Conservation (phyloP, 2,113 vertebrate genomes). For the Ptychochromis oligacanthus region DNA sequence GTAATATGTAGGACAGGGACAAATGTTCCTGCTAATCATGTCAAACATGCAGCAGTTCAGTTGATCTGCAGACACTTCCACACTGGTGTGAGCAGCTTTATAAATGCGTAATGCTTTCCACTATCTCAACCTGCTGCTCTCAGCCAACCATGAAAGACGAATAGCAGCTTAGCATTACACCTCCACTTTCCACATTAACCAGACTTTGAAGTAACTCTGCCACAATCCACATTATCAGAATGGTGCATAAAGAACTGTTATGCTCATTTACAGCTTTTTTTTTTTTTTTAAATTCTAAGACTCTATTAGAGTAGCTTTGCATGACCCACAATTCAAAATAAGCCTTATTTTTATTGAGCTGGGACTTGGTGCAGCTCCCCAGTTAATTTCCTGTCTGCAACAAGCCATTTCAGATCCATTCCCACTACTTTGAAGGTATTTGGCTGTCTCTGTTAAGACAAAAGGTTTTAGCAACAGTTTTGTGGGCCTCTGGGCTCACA, state of each 20-base stretch:
- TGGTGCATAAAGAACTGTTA: background rate
- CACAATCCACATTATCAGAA: background rate
- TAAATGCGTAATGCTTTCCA: background rate
- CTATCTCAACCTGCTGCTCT: background rate
- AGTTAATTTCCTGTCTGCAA: background rate
- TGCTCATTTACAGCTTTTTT: background rate
- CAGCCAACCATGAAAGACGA: background rate
- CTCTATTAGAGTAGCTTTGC: background rate
- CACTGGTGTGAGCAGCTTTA: background rate
- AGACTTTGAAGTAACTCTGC: background rate
- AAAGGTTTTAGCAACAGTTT: background rate
- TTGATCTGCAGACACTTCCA: background rate
- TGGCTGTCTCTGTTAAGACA: background rate
- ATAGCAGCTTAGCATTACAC: background rate
- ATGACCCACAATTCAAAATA: fast-evolving
- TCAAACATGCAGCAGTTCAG: background rate
- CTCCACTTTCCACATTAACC: background rate
- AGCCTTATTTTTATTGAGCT: background rate
- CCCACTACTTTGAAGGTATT: background rate
- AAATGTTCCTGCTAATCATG: background rate
- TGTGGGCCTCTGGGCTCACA: background rate
- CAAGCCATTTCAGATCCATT: background rate
- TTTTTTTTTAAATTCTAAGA: background rate
- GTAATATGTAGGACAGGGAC: background rate
- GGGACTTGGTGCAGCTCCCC: background rate